Conservation (phyloP, 2,888 invertebrate genomes). For the Orthosia gracilis region DNA sequence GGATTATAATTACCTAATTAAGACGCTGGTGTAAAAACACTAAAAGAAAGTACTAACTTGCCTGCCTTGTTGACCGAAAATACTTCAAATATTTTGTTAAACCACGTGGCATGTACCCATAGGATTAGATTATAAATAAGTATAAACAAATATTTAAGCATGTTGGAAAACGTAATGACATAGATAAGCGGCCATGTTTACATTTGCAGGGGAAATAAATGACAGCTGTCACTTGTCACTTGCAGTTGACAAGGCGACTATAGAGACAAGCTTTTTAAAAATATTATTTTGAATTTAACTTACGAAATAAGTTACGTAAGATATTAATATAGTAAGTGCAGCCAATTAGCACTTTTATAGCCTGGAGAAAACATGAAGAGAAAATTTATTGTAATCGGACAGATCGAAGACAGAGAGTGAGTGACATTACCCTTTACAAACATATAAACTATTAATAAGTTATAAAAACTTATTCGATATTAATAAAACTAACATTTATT, state of each 20-base stretch:
- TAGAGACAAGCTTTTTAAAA: conserved; percentile 29
- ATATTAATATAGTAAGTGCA: not conserved
- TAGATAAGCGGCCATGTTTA: conserved; percentile 69
- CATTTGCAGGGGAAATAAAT: conserved; percentile 77
- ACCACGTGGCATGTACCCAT: conserved; percentile 18
- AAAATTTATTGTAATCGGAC: not conserved
- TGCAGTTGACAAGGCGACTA: conserved; percentile 68
- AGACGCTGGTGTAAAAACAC: not conserved
- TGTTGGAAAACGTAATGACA: conserved; percentile 61
- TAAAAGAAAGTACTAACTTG: not conserved
- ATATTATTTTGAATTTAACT: not conserved
- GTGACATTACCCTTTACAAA: too few relatives aligned
- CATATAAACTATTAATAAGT: too few relatives aligned
- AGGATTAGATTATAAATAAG: conserved; percentile 49
- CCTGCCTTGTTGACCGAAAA: not conserved
- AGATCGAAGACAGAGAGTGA: too few relatives aligned
- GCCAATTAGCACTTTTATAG: conserved; percentile 16
- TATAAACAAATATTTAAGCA: conserved; percentile 59
- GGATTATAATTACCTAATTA: not conserved
- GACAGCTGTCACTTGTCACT: conserved; percentile 83
- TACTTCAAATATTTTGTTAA: conserved; percentile 45
- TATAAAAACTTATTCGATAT: too few relatives aligned
- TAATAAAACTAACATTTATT: too few relatives aligned
- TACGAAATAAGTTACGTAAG: not conserved
- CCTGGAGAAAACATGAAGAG: conserved; percentile 15